Conservation (phyloP, 2,797 vertebrate species). For the Cyprinodon diabolis region DNA sequence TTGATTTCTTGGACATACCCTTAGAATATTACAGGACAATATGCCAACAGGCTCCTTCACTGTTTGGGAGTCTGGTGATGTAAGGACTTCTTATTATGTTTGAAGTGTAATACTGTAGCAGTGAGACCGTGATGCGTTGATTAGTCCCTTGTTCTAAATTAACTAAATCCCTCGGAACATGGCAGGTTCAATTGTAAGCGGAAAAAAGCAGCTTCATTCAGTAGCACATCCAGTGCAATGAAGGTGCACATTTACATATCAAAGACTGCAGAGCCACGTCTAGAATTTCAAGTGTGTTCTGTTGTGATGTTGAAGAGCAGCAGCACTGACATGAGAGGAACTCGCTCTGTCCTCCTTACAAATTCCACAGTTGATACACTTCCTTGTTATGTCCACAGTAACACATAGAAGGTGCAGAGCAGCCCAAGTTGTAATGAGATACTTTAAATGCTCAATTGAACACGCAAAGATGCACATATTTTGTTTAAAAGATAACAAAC, state of each 20-base stretch:
- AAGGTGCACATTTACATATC: constrained; percentile 86
- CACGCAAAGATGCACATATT: constrained; percentile 22
- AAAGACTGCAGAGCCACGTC: constrained; percentile 74
- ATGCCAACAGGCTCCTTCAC: constrained; percentile 8
- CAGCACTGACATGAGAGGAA: constrained; percentile 75
- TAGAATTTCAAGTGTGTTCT: constrained; percentile 82
- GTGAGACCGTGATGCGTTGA: constrained; percentile 50
- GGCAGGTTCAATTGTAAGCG: constrained; percentile 57
- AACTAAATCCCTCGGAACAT: constrained; percentile 64
- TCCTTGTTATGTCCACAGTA: constrained; percentile 61
- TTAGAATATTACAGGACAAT: constrained; percentile 17
- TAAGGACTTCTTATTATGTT: constrained; percentile 16
- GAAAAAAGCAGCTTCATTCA: constrained; percentile 72
- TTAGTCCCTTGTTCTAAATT: constrained; percentile 63
- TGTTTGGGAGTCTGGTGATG: constrained; percentile 33
- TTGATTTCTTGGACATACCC: constrained; percentile 20
- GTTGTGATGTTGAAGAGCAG: constrained; percentile 81
- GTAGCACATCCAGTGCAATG: constrained; percentile 76
- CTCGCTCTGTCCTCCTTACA: constrained; percentile 69
- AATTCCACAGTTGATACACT: constrained; percentile 60
- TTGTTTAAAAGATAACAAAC: constrained; percentile 28
- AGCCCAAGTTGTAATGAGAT: constrained; percentile 44
- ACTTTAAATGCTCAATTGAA: constrained; percentile 45
- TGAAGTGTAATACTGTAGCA: constrained; percentile 42
- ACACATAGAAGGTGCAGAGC: constrained; percentile 34